Base-by-base conservation (phyloP, 2,113 vertebrate genomes). In the Gallinago undulata region DNA sequence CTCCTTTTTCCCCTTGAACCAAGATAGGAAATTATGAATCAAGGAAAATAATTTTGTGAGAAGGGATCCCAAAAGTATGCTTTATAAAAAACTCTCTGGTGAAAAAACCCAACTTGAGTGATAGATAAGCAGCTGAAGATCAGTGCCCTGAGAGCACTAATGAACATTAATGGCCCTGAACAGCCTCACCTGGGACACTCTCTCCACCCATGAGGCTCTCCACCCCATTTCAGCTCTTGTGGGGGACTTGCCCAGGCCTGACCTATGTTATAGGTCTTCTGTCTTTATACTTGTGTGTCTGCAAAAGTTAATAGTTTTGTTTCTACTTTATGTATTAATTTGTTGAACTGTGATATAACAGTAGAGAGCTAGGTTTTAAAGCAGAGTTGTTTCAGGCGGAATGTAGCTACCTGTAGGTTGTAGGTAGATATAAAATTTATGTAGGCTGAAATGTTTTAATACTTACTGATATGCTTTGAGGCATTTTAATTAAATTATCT, bases 161-260 rank as follows among this genome's bases (percentile, higher is more conserved):
- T 64, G 56, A 47, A 3, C 9, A 28, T 74, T 81, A 77, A 62
- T 23, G 11, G 6, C 25, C 18, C 12, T 78, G 51, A 78, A 3
- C 23, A 57, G 7, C 11, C 19, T 84, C 64, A 63, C 31, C 24
- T 50, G 24, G 13, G 15, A 73, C n/a, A 9, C 4, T 6, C 4
- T 30, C 6, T 47, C 8, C 13, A 45, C 22, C 6, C 30, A 5
- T 41, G 43, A 63, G 28, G 10, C n/a, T 23, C 35, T 37, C 35
- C 35, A 37, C 11, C 31, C 27, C 10, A 43, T 23, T 69, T 47
- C 35, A 60, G 23, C 35, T 66, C 30, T 31, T 0, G 0, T 27
- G 0, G 15, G 28, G 7, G 23, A 31, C 23, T 30, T 55, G 17
- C 17, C 14, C 31, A 5, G 18, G 13, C 1, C 2, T 47, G 11